Base-by-base conservation (phyloP, 2,888 invertebrate species). In the Embidobia sp. region DNA sequence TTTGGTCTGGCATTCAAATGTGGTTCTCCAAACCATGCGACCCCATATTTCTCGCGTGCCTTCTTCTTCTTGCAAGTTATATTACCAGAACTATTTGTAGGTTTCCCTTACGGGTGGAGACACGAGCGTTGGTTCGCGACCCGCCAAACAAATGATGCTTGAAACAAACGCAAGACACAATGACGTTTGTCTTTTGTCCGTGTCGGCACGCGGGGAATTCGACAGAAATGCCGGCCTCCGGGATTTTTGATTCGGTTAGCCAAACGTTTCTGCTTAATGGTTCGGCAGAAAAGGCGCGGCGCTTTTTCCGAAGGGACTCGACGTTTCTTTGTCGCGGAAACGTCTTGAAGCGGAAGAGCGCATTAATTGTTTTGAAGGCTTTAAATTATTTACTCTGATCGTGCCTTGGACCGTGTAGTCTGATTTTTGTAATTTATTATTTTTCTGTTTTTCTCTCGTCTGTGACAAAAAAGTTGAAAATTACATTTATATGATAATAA, bases 191-290 rank as follows among this genome's bases (percentile, higher is more conserved):
- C 87, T 88, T 87, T 87, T 83, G 85, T 87, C 85, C 87, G 86
- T 85, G 85, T 78, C 53, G 84, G 86, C 84, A 84, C 81, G 84
- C 83, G 75, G 78, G 82, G 86, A 85, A 86, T 86, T 82, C 82
- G 67, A 70, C 70, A 86, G 86, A 86, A 87, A 86, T 86, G 83
- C 87, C 84, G 83, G 79, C 22, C 75, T 79, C 82, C 76, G 82
- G 85, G 85, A 87, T 88, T 89, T 89, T 89, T 87, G 87, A 88
- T 87, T 88, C 85, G 89, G 89, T 88, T 89, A 88, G 88, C 86
- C 86, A 85, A 87, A 87, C 85, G 84, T 81, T 87, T 86, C 83
- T 87, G 88, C 80, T 88, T 88, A 89, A 89, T 89, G 88, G 88
- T 82, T 86, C 81, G 88, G 82, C 84, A 86, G 82, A 83, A 75